Evolutionary conservation across 2,113 vertebrate genomes (phyloP), one percentile per base, ranked within the genome.

Genomic region (Platichthys stellatus): DNA sequence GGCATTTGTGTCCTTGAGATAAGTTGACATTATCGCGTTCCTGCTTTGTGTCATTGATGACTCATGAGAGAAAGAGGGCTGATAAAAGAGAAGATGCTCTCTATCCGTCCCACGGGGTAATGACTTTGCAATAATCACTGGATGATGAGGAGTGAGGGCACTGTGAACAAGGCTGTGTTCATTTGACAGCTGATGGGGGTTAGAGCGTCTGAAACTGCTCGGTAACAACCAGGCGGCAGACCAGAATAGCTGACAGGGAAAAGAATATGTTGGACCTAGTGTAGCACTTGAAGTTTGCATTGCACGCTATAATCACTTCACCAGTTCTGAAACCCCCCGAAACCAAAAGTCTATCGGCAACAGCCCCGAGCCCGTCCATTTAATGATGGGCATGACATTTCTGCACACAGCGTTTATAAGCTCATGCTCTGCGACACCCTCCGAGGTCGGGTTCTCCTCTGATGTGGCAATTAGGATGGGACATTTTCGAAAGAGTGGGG

Each of bases 381-480:
- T 84, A 91, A 85, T 85, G 87, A 89, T 68, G 76, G 73, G 40
- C 71, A 76, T 89, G 89, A 88, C 88, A 90, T 89, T 90, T 90
- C 81, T 86, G 65, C 78, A 84, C 72, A 64, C 24, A 63, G 80
- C 62, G 60, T 84, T 87, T 87, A 78, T 60, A 85, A 83, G 88
- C 82, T 83, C 88, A 87, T 8, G 45, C 85, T 72, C 57, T 17
- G 5, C 24, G 4, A 57, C 54, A 57, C 54, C 10, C 5, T 7
- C 82, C 62, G 84, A 66, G 82, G 79, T 72, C 69, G 85, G 74
- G 66, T 65, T 72, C 74, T 59, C 76, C 72, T 83, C 72, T 88
- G 78, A 89, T 90, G 85, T 74, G 67, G 78, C 82, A 82, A 89
- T 89, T 84, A 89, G 78, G 75, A 76, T 17, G 45, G 68, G 35